phyloP scores from a whole-genome alignment of 2,797 vertebrate species.

The Oryzias dopingdopingensis region DNA sequence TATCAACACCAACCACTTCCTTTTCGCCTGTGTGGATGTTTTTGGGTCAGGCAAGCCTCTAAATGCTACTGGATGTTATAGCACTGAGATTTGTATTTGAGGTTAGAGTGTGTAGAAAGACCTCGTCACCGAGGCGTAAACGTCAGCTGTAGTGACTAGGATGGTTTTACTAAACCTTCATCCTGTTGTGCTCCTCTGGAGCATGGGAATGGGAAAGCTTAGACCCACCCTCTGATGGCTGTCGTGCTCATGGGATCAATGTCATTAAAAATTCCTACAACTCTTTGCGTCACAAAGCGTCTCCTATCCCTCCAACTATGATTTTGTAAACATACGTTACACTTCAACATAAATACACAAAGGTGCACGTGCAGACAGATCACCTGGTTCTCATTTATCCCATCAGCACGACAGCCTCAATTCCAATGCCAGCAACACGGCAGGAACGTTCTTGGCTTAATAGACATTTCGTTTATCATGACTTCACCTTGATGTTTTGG shows the following conservation, averaged over 20 bases:
- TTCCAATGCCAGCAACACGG: too few species aligned
- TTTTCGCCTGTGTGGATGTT: constrained; percentile 44
- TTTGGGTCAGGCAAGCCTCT: constrained; percentile 61
- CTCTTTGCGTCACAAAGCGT: too few species aligned
- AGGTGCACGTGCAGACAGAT: constrained; percentile 33
- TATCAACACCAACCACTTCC: constrained; percentile 51
- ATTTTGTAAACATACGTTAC: constrained; percentile 31
- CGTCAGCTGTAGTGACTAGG: constrained; percentile 20
- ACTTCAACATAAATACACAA: constrained; percentile 23
- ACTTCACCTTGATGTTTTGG: constrained; percentile 9
- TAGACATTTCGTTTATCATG: constrained; percentile 8
- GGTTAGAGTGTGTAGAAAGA: constrained; percentile 39
- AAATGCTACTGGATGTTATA: constrained; percentile 68
- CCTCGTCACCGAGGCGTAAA: constrained; percentile 9
- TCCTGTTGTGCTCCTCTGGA: constrained; percentile 25
- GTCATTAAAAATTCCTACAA: constrained; percentile 18
- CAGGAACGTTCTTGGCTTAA: constrained; percentile 1
- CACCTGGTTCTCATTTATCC: constrained; percentile 55
- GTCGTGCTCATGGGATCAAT: constrained; percentile 54
- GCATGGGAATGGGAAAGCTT: constrained; percentile 61
- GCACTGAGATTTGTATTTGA: constrained; percentile 68
- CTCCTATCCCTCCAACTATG: constrained; percentile 8
- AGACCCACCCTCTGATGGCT: constrained; percentile 56
- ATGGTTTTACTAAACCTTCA: constrained; percentile 21
- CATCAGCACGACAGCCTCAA: constrained; percentile 35